A percentile compares a stretch with the other conserved stretches of the same genome.
phyloP scores from a whole-genome alignment of 2,113 vertebrate species.

The Triplophysa siluroides region DNA sequence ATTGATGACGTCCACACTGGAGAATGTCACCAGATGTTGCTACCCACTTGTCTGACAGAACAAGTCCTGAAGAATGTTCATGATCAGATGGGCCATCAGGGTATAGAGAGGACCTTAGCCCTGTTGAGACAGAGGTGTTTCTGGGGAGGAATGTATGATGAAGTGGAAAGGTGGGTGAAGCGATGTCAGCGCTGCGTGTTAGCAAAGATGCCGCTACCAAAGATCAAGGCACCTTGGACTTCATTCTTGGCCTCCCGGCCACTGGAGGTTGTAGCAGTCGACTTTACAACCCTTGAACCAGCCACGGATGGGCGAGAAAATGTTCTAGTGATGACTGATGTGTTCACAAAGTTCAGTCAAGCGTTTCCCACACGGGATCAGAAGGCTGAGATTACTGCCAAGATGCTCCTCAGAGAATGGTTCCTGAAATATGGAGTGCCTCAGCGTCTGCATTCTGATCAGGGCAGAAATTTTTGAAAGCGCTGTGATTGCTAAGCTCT shows the following conservation, averaged over 20 bases:
- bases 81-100: constrained; percentile 26
- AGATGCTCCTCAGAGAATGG: not conserved
- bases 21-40: not conserved
- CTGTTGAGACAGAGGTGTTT: constrained; percentile 7
- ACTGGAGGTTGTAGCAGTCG: not conserved
- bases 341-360: constrained; percentile 17
- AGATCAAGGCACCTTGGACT: not conserved
- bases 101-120: not conserved
- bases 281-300: not conserved
- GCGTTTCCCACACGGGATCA: not conserved
- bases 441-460: not conserved
- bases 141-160: not conserved
- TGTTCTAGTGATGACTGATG: not conserved
- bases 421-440: not conserved
- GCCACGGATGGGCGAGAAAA: not conserved
- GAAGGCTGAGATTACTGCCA: constrained; percentile 4
- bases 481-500: not conserved
- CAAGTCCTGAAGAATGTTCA: constrained; percentile 11
- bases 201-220: not conserved
- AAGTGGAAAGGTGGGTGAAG: constrained; percentile 17
- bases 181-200: not conserved
- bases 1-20: not conserved
- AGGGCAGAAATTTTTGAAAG: not conserved
- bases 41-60: not conserved
- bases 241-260: not conserved